Conservation (phyloP, 2,888 invertebrate species). For the Nomada lathburiana region DNA sequence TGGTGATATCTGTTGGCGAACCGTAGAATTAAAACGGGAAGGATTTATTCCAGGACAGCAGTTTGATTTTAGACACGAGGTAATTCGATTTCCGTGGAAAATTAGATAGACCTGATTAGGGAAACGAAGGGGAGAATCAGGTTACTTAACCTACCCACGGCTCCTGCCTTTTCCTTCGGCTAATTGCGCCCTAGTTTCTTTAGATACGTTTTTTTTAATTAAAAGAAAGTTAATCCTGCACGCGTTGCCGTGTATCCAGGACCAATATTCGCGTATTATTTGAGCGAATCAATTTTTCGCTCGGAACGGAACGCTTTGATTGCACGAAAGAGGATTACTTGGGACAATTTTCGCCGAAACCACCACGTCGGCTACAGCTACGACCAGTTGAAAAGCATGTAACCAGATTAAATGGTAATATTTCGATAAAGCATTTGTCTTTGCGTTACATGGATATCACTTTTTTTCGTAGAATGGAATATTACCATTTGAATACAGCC, state of each 20-base stretch:
- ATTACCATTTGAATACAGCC: neutral
- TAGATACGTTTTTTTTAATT: neutral
- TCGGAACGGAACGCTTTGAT: no score
- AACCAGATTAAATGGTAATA: no score
- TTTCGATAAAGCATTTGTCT: neutral
- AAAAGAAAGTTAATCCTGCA: no score
- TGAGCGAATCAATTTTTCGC: no score
- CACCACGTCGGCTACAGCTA: no score
- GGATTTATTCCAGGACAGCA: no score
- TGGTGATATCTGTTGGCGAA: conserved; percentile 32
- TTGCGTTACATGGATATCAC: neutral
- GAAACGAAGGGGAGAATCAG: neutral
- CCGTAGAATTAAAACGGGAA: conserved; percentile 2
- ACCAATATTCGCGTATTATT: no score
- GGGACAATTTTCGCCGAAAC: no score
- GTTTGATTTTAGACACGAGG: no score
- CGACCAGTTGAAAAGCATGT: no score
- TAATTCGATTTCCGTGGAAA: neutral
- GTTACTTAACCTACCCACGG: conserved; percentile 1
- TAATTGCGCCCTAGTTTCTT: neutral
- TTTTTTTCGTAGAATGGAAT: neutral
- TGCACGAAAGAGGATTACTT: no score
- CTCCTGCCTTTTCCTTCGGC: neutral
- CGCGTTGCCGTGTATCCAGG: no score
- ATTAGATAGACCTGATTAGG: neutral